Base-by-base conservation (phyloP, 2,113 vertebrate species). In the Heliornis fulica region DNA sequence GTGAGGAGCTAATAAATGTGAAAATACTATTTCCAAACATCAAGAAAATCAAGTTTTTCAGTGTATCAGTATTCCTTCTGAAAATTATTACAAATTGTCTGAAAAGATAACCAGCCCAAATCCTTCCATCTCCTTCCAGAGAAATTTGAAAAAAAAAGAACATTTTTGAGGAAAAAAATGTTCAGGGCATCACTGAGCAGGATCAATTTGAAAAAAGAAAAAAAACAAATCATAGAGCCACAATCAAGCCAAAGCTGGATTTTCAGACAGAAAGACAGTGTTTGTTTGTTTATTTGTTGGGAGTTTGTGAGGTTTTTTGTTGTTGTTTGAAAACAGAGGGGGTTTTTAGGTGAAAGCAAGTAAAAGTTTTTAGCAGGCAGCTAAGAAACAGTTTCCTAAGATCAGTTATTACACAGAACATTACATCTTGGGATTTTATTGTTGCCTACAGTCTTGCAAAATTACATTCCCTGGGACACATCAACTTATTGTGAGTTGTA, bases 251-350 rank as follows among this genome's bases (percentile, higher is more conserved):
- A 63, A 57, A 63, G 4, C 7, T 48, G 23, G 7, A 34, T 69
- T 87, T 87, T n/a, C n/a, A n/a, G n/a, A n/a, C n/a, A n/a, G n/a
- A n/a, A n/a, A n/a, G n/a, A n/a, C n/a, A 46, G 21, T 22, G 46
- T 21, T 34, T n/a, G 13, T 17, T 63, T 34, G 0, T 28, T 78
- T 63, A 2, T 63, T 56, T 50, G 13, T 12, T 36, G 25, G 3
- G 0, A 9, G 4, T 5, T 7, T 20, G 25, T 51, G 8, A n/a
- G n/a, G 21, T 0, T 21, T 32, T 34, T 45, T 36, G 3, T 19
- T 46, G 21, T 34, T 80, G 8, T 45, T 63, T 61, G 23, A 51
- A 78, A 65, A 13, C 5, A 29, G 56, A 74, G 32, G 7, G 20
- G 20, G 20, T 46, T 71, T 53, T 34, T 17, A 51, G 23, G 70